Percentiles rank a stretch among this genome's conserved stretches.
These are phyloP conservation scores for Clarias batrachus DNA, from an alignment of 2,113 vertebrate species.

Conservation along the genomic window DNA sequence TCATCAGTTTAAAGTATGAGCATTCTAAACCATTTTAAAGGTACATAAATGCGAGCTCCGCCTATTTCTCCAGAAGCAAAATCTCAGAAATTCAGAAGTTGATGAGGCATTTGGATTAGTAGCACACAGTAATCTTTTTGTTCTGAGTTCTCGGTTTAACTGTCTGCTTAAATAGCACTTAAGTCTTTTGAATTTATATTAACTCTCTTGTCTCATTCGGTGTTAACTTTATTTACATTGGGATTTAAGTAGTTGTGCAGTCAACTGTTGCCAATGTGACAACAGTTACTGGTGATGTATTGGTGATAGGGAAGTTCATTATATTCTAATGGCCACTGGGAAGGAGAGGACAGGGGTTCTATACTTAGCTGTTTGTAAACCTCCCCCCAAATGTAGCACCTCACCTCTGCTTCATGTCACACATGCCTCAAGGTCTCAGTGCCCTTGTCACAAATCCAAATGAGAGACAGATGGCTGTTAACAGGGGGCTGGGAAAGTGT, in stretches of 20 bases:
- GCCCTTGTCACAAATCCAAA: slow-evolving; percentile 57
- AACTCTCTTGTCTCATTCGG: not conserved
- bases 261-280: slow-evolving; percentile 31
- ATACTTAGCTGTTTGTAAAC: slow-evolving; percentile 57
- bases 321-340: slow-evolving; percentile 29
- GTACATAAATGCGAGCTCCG: too few relatives aligned
- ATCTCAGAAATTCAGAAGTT: not conserved
- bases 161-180: slow-evolving; percentile 17
- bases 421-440: slow-evolving; percentile 54
- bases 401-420: slow-evolving; percentile 50
- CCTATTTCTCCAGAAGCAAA: not conserved
- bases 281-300: slow-evolving; percentile 50
- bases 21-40: not conserved
- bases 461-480: slow-evolving; percentile 58
- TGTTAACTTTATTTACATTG: slow-evolving; percentile 28
- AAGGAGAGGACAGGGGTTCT: slow-evolving; percentile 25
- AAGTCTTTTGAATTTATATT: slow-evolving; percentile 13
- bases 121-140: not conserved
- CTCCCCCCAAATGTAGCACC: slow-evolving; percentile 49
- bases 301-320: slow-evolving; percentile 40
- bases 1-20: not conserved
- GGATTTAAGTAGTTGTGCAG: slow-evolving; percentile 19
- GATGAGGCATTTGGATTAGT: not conserved
- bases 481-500: slow-evolving; percentile 45
- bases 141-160: not conserved